These are phyloP conservation scores for Echinometra lucunter DNA, from an alignment of 53 echinoderm and acorn worm genomes.

Conservation along the genomic window DNA sequence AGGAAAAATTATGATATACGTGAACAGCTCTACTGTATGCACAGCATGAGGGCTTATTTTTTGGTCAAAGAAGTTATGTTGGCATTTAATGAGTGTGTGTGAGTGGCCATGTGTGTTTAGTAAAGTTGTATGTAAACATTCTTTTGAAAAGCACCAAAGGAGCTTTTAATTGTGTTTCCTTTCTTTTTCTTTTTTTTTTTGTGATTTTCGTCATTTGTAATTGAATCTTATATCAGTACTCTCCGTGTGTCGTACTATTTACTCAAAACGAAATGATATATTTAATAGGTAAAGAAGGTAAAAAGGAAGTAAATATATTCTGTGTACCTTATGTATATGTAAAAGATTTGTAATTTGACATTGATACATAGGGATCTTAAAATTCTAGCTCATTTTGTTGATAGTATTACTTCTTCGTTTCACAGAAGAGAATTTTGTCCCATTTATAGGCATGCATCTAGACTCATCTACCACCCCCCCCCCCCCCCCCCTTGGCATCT, in stretches of 20 bases:
- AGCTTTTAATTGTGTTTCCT: neutral
- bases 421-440: neutral
- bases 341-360: neutral
- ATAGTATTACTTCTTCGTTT: neutral
- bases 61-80: neutral
- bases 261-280: constrained; percentile 29
- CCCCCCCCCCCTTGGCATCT: too few species aligned
- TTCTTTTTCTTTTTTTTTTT: neutral
- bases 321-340: neutral
- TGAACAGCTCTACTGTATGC: neutral
- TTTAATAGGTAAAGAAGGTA: neutral
- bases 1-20: neutral
- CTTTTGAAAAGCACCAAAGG: neutral
- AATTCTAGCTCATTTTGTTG: neutral
- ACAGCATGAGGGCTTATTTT: neutral
- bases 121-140: neutral
- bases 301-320: neutral
- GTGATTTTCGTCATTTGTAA: constrained; percentile 22
- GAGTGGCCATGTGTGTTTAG: neutral
- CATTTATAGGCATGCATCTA: neutral
- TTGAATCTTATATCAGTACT: constrained; percentile 45
- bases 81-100: neutral
- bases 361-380: neutral
- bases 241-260: constrained; percentile 50
- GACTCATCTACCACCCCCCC: neutral